Percentiles rank a stretch among this genome's conserved stretches.
phyloP scores from a whole-genome alignment of 2,113 vertebrate species.

The Lethenteron reissneri region DNA sequence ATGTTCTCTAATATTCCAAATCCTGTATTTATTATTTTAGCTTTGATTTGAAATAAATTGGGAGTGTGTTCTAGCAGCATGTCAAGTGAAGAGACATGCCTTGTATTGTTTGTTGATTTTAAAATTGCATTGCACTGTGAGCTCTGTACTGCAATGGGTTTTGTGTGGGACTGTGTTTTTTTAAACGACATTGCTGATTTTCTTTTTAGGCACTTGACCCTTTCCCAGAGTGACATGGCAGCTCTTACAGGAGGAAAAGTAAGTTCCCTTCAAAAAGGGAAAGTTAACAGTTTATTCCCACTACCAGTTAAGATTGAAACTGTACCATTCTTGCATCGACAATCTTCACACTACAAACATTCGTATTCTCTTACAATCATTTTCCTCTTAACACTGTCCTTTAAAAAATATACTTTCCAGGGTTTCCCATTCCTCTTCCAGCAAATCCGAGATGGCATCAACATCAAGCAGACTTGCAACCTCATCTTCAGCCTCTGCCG shows the following conservation, averaged over 20 bases:
- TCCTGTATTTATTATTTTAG: too few relatives aligned
- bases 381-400: too few relatives aligned
- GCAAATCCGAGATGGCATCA: conserved; percentile 96
- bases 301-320: too few relatives aligned
- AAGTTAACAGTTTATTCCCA: too few relatives aligned
- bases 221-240: conserved; percentile 97
- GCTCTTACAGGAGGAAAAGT: conserved; percentile 89
- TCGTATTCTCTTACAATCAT: too few relatives aligned
- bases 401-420: conserved; percentile 20
- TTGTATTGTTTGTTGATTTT: neutral
- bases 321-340: too few relatives aligned
- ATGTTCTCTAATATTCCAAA: too few relatives aligned
- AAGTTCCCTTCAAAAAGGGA: conserved; percentile 12
- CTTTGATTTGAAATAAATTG: too few relatives aligned
- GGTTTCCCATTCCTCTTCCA: conserved; percentile 98
- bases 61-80: too few relatives aligned
- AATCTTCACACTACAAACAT: too few relatives aligned
- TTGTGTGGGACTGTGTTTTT: neutral
- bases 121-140: conserved; percentile 14
- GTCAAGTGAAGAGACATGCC: too few relatives aligned
- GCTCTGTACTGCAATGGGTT: conserved; percentile 6
- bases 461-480: conserved; percentile 95
- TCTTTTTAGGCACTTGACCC: conserved; percentile 59
- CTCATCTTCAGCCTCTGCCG: conserved; percentile 96
- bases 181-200: neutral